Evolutionary conservation across 2,113 vertebrate species (phyloP).

Genomic region (Casuarius casuarius): DNA sequence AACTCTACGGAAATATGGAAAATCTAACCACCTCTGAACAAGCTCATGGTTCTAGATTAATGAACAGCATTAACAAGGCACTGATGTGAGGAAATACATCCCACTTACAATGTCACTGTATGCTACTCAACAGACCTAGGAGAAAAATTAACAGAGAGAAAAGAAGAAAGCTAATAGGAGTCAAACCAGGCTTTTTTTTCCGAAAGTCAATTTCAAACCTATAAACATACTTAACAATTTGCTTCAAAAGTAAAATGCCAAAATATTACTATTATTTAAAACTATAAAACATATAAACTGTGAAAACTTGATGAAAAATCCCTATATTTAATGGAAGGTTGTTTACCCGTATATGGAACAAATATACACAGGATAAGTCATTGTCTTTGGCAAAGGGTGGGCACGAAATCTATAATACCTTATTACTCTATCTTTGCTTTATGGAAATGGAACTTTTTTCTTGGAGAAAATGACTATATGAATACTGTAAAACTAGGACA

Average conservation of each 20-base stretch:
- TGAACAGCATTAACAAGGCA: slow-evolving; percentile 77
- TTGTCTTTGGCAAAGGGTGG: slow-evolving; percentile 38
- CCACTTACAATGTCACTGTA: slow-evolving; percentile 71
- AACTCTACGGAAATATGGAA: slow-evolving; percentile 71
- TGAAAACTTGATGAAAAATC: slow-evolving; percentile 2
- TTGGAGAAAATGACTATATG: slow-evolving; percentile 9
- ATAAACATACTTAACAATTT: slow-evolving; percentile 17
- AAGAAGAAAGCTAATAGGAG: slow-evolving; percentile 12
- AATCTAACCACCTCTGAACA: slow-evolving; percentile 74
- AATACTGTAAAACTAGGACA: slow-evolving; percentile 29
- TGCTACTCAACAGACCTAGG: slow-evolving; percentile 45
- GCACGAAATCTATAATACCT: slow-evolving; percentile 59
- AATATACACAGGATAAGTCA: slow-evolving; percentile 33
- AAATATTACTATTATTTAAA: slow-evolving; percentile 18
- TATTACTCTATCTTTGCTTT: slow-evolving; percentile 50
- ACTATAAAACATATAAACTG: slow-evolving; percentile 10
- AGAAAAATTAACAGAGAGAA: slow-evolving; percentile 74
- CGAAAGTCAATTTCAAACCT: slow-evolving; percentile 4
- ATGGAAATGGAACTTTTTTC: slow-evolving; percentile 15
- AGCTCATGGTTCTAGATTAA: slow-evolving; percentile 80
- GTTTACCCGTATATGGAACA: slow-evolving; percentile 56
- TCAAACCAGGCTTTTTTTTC: not conserved
- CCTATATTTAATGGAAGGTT: slow-evolving; percentile 31
- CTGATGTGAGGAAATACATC: slow-evolving; percentile 73
- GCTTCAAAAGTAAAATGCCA: not conserved